Base-by-base conservation (phyloP, 2,113 vertebrate species). In the Nannobrachium achirus region DNA sequence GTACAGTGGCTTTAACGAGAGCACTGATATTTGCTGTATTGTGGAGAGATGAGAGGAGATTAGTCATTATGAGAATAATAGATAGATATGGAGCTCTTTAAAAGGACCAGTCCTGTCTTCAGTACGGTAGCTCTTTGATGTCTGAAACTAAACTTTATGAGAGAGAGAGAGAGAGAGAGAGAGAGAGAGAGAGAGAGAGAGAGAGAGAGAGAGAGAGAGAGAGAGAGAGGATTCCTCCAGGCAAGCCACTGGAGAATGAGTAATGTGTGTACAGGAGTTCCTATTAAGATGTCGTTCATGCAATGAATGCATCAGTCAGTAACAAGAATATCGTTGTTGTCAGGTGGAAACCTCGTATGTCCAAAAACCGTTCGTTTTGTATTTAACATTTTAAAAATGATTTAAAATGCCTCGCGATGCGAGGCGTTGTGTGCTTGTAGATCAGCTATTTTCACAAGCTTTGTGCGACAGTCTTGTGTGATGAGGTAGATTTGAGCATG, bases 201-300 rank as follows among this genome's bases (percentile, higher is more conserved):
- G 45, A 50, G 46, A 52, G 15, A 53, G 2, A 63, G 62, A 52
- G 15, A 55, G 15, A 64, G 19, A 62, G 14, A 50, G 25, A 49
- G 14, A 3, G 14, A 63, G 25, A 50, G 33, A 40, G 10, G 61
- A 33, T 33, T 33, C 25, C 89, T 85, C 56, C 49, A 53, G 82
- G 84, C 85, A 46, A 20, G 60, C 53, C 56, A 20, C 81, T 73
- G 79, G 55, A 84, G 75, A 66, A 86, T 75, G 82, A 86, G 52
- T 86, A 86, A 87, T 74, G 59, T 52, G 59, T 52, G 53, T 41
- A 57, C 49, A 72, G 57, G 72, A 85, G 61, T 53, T 69, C 62
- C 75, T 79, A 87, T 85, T 80, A 75, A 38, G 69, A 82, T 82
- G 78, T 75, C 76, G 78, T 56, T 46, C 25, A 40, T 45, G 52